Percentiles rank a stretch among this genome's conserved stretches.
phyloP scores from a whole-genome alignment of 2,797 vertebrate species.

The Macropodus opercularis region DNA sequence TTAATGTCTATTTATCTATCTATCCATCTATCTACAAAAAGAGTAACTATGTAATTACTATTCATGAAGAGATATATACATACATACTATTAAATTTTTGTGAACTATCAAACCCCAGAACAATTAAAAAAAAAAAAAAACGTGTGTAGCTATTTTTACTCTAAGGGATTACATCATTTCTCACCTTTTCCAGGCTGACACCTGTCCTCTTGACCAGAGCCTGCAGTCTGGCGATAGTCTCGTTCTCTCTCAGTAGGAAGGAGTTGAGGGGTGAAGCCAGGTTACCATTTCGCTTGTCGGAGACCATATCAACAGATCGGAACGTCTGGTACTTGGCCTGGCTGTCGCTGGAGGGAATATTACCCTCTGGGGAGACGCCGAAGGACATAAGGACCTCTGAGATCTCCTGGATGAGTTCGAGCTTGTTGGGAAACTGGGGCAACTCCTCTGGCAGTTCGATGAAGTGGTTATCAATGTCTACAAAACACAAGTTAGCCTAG shows the following conservation, averaged over 20 bases:
- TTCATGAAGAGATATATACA: too few relatives aligned
- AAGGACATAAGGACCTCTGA: conserved; percentile 94
- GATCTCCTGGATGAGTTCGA: conserved; percentile 98
- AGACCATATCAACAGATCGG: conserved; percentile 86
- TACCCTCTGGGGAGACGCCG: conserved; percentile 92
- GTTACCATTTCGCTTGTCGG: conserved; percentile 97
- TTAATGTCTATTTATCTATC: too few relatives aligned
- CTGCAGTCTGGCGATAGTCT: conserved; percentile 95
- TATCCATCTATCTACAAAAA: too few relatives aligned
- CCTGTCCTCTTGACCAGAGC: conserved; percentile 97
- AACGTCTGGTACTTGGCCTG: conserved; percentile 86
- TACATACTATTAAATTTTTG: too few relatives aligned
- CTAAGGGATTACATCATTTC: conserved; percentile 6
- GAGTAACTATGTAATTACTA: too few relatives aligned
- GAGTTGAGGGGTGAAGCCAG: conserved; percentile 92
- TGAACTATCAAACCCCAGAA: too few relatives aligned
- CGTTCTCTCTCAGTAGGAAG: conserved; percentile 93
- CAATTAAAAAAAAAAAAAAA: too few relatives aligned
- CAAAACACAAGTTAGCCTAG: conserved; percentile 98
- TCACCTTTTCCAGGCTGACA: conserved; percentile 95
- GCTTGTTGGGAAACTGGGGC: conserved; percentile 98
- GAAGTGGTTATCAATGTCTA: conserved; percentile 99
- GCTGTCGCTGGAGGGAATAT: conserved; percentile 87
- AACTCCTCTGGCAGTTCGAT: conserved; percentile 97
- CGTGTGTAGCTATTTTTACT: too few relatives aligned